phyloP scores from a whole-genome alignment of 92 coral and sea anemone species.

The Virgularia gustaviana region DNA sequence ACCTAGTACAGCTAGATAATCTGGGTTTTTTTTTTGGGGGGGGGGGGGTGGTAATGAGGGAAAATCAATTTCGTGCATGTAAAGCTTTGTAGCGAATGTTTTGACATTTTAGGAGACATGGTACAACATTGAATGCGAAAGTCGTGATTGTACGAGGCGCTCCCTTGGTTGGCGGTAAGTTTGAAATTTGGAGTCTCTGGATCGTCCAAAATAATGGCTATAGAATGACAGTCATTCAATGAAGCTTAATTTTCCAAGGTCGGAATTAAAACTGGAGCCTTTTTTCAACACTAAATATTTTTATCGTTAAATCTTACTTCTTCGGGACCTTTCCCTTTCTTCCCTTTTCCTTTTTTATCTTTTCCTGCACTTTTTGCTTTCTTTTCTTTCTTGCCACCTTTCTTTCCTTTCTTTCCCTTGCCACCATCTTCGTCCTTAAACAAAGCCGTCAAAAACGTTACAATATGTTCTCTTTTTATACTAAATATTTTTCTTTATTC shows the following conservation, averaged over 20 bases:
- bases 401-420: slow-evolving; percentile 71
- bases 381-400: slow-evolving; percentile 79
- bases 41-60: too few relatives aligned
- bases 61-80: too few relatives aligned
- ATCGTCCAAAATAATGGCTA: too few relatives aligned
- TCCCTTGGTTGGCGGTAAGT: too few relatives aligned
- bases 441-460: neutral
- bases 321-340: slow-evolving; percentile 75
- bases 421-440: slow-evolving; percentile 90
- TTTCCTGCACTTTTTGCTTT: slow-evolving; percentile 61
- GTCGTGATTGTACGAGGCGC: too few relatives aligned
- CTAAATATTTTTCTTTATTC: neutral
- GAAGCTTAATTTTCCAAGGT: neutral
- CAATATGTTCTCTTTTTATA: neutral
- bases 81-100: too few relatives aligned
- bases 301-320: too few relatives aligned
- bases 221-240: neutral
- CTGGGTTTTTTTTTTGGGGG: too few relatives aligned
- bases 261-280: neutral
- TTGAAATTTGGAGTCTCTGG: too few relatives aligned
- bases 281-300: neutral
- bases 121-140: too few relatives aligned
- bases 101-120: too few relatives aligned
- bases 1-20: too few relatives aligned
- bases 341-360: slow-evolving; percentile 56